phyloP scores from a whole-genome alignment of 2,888 invertebrate genomes.

The Hesperia comma region DNA sequence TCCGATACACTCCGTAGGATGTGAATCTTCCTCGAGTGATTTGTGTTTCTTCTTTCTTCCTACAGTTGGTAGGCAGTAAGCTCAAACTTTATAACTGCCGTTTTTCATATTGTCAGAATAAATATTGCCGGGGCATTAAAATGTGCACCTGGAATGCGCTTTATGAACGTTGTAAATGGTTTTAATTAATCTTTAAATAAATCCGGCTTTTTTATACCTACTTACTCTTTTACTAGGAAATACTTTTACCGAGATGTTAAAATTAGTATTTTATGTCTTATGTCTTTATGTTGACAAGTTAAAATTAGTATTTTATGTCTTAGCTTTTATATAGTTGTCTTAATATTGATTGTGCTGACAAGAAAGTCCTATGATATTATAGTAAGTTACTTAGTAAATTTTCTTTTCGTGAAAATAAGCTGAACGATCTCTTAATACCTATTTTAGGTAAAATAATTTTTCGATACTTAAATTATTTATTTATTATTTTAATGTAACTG shows the following conservation, averaged over 20 bases:
- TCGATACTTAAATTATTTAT: too few species aligned
- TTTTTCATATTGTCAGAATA: constrained; percentile 31
- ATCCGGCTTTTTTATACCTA: neutral
- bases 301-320: too few species aligned
- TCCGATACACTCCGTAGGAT: neutral
- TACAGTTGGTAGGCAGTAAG: constrained; percentile 24
- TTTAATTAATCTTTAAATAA: constrained; percentile 11
- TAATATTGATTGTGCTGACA: too few species aligned
- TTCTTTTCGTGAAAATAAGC: too few species aligned
- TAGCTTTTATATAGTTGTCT: too few species aligned
- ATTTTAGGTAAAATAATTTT: too few species aligned
- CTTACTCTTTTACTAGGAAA: constrained; percentile 3
- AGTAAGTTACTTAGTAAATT: too few species aligned
- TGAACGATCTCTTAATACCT: too few species aligned
- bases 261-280: too few species aligned
- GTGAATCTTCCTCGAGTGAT: constrained; percentile 16
- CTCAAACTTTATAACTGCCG: constrained; percentile 25
- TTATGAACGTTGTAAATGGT: neutral
- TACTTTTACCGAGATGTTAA: neutral
- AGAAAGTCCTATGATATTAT: too few species aligned
- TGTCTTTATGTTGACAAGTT: too few species aligned
- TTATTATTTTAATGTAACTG: too few species aligned
- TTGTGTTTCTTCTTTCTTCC: constrained; percentile 31
- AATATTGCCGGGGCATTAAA: constrained; percentile 27
- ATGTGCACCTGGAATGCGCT: constrained; percentile 17